Base-by-base conservation (phyloP, 2,888 invertebrate species). In the Pachydiplax longipennis region DNA sequence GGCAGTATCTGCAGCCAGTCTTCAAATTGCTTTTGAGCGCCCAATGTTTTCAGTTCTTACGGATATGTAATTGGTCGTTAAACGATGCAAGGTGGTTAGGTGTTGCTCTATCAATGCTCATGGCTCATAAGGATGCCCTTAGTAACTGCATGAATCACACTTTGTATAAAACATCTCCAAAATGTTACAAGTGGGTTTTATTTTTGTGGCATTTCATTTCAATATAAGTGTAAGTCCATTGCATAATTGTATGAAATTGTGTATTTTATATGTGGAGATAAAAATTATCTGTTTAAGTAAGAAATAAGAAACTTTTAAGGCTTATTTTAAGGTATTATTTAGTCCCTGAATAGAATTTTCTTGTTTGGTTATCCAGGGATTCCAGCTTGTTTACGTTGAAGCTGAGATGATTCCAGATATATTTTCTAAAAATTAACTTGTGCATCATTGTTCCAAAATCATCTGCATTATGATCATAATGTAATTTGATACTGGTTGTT, bases 201-300 rank as follows among this genome's bases (percentile, higher is more conserved):
- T 87, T 87, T 87, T 87, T 87, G 61, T 87, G 87, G 87, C 87
- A 87, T 87, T 87, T 87, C 87, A 87, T 87, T 87, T 61, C 35
- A 61, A 65, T 61, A 61, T 87, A 87, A n/a, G 37, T 87, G 87
- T 87, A 87, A 87, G 87, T 87, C 87, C 87, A 87, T 90, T 90
- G 81, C 40, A 90, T 81, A 61, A 90, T 58, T 90, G 80, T 90
- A 90, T 90, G 81, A 81, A 90, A 90, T 81, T 37, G 25, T 90
- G 90, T 90, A 90, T 90, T 90, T 90, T 90, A 61, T 90, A 90
- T 90, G 90, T 90, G 81, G 81, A 90, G 61, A 81, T 58, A 80
- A 90, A 53, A 90, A 90, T 73, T 58, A 90, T 81, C 61, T 90
- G 90, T 80, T 80, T 90, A 44, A 37, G 80, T 80, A 80, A 31